A percentile compares a stretch with the other conserved stretches of the same genome.
phyloP scores from a whole-genome alignment of 2,888 invertebrate genomes.

The Mystacides longicornis region DNA sequence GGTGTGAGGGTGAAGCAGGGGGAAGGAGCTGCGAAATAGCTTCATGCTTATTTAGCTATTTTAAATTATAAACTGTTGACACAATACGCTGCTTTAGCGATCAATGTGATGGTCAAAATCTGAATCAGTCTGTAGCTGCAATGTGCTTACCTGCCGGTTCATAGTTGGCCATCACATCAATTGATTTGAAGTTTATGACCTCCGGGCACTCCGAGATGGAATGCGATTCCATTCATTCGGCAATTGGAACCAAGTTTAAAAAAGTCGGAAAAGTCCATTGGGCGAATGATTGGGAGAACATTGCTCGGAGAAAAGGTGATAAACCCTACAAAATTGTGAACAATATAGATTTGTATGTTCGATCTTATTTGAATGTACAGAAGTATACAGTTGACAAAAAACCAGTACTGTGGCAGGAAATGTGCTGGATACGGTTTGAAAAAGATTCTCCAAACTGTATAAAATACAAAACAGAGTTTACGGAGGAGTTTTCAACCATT shows the following conservation, averaged over 20 bases:
- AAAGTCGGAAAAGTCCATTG: not conserved
- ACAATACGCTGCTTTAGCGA: constrained; percentile 5
- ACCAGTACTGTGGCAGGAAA: no score
- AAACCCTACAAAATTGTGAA: not conserved
- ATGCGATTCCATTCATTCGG: constrained; percentile 5
- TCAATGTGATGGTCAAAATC: constrained; percentile 3
- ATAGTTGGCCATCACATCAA: not conserved
- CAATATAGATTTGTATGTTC: constrained; percentile 1
- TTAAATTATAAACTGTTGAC: not conserved
- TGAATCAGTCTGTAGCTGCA: constrained; percentile 2
- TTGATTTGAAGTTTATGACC: constrained; percentile 1
- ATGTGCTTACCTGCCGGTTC: constrained; percentile 3
- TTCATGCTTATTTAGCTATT: not conserved
- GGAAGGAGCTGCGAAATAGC: constrained; percentile 5
- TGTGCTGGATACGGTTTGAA: no score
- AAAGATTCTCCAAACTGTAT: no score
- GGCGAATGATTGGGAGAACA: not conserved
- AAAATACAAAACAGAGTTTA: no score
- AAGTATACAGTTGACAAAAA: no score
- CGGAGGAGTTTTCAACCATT: no score
- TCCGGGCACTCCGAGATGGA: constrained; percentile 6
- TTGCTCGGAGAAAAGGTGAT: constrained; percentile 2
- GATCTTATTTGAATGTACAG: not conserved
- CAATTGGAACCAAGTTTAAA: not conserved
- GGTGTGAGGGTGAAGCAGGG: constrained; percentile 1